phyloP scores from a whole-genome alignment of 2,113 vertebrate genomes.

The Gymnarchus niloticus region DNA sequence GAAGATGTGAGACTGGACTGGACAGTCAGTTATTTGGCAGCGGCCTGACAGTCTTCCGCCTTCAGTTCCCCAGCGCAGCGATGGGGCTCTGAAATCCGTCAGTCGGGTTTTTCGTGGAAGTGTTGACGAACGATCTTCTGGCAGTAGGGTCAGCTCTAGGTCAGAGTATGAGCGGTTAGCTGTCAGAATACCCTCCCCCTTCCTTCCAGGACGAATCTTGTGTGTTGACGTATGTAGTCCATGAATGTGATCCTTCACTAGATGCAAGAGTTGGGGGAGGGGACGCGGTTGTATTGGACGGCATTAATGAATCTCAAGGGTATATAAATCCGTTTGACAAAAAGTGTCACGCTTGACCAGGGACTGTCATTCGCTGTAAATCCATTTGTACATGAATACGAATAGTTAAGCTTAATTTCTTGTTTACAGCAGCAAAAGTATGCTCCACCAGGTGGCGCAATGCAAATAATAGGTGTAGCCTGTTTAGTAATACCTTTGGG shows the following conservation, averaged over 20 bases:
- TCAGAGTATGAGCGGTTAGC: conserved; percentile 7
- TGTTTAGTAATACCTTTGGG: not conserved
- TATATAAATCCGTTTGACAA: not conserved
- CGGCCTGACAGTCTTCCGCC: not conserved
- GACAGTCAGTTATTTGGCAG: not conserved
- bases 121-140: conserved; percentile 6
- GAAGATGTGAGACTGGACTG: not conserved
- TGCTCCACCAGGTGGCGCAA: conserved; percentile 20
- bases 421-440: conserved; percentile 2
- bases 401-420: not conserved
- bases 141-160: conserved; percentile 16
- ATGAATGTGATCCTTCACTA: not conserved
- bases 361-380: conserved; percentile 8
- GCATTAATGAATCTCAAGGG: conserved; percentile 4
- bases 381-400: not conserved
- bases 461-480: not conserved
- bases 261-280: conserved; percentile 8
- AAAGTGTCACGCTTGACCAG: not conserved
- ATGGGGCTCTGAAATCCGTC: not conserved
- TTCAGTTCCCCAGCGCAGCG: not conserved
- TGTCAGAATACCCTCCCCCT: conserved; percentile 23
- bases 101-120: not conserved
- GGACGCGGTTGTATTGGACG: not conserved
- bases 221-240: conserved; percentile 20
- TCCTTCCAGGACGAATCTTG: not conserved